Base-by-base conservation (phyloP, 2,113 vertebrate genomes). In the Toxotes chatareus region DNA sequence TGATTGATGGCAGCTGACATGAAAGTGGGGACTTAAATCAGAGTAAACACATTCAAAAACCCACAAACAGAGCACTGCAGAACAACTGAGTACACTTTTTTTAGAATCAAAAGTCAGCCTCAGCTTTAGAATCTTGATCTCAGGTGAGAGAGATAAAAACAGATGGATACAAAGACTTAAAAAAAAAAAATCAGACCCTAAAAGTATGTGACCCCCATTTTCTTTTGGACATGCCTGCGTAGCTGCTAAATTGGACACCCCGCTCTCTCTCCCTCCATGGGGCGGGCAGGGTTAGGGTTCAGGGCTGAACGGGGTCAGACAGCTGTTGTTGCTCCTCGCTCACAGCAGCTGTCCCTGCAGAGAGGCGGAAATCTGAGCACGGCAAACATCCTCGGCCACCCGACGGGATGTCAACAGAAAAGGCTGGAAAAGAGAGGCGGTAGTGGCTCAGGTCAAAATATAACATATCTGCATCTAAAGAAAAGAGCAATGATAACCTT, bases 241-340 rank as follows among this genome's bases (percentile, higher is more conserved):
- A 77, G 87, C 83, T 88, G 87, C 83, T 83, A 79, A 89, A 89
- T 75, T 19, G 55, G 83, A 84, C 63, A 8, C 46, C 42, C 42
- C 73, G 17, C 57, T 47, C 49, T 27, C 60, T 46, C 21, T 73
- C 77, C 65, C 80, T 84, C 80, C 12, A 23, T 21, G 88, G 87
- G 87, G 84, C n/a, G 55, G 55, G 36, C 4, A 1, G 65, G 90
- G 91, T 93, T 84, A 89, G 76, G 44, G 90, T 34, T 88, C 70
- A 60, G 80, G 71, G 67, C 76, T 19, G 46, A 83, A 53, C 0
- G 0, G 86, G 92, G 92, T 93, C 94, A 92, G 77, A 88, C 93
- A 94, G 92, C 93, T 94, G 94, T 93, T 94, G 93, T 92, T 93
- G 91, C 92, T 87, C 57, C 73, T 76, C 21, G 46, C 78, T 90